A percentile compares a stretch with the other conserved stretches of the same genome.
Evolutionary conservation across 2,113 vertebrate genomes (phyloP).

Genomic region (Phrynosoma platyrhinos): DNA sequence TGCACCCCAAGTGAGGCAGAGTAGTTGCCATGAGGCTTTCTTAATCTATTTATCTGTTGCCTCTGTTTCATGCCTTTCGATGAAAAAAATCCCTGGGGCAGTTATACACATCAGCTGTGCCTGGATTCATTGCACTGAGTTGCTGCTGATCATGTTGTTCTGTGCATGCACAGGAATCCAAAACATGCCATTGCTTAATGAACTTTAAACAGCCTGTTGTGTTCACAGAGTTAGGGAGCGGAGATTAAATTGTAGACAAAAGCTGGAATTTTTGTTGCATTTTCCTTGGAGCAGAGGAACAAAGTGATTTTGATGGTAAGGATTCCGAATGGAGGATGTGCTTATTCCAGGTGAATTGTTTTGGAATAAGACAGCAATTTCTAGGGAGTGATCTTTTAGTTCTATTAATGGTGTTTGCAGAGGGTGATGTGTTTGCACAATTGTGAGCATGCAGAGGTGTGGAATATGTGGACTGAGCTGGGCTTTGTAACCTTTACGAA

Average conservation of each 20-base stretch:
- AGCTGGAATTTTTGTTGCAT: background rate
- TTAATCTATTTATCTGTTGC: background rate
- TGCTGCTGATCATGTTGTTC: background rate
- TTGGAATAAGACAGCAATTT: background rate
- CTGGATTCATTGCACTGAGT: background rate
- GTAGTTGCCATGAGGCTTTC: background rate
- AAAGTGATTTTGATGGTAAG: background rate
- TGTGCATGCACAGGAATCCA: background rate
- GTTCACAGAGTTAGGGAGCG: background rate
- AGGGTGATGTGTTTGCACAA: background rate
- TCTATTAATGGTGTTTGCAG: background rate
- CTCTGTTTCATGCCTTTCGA: background rate
- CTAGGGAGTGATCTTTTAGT: background rate
- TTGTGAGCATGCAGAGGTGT: too few relatives aligned
- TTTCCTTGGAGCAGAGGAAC: too few relatives aligned
- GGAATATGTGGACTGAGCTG: background rate
- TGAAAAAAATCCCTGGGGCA: background rate
- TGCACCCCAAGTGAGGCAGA: too few relatives aligned
- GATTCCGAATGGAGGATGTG: background rate
- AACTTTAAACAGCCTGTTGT: background rate
- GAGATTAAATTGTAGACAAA: background rate
- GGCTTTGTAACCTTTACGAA: background rate
- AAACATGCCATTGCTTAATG: too few relatives aligned
- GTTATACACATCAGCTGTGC: background rate
- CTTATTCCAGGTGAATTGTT: background rate